Evolutionary conservation across 2,797 vertebrate genomes (phyloP).

Genomic region (Atherinosoma microstoma): DNA sequence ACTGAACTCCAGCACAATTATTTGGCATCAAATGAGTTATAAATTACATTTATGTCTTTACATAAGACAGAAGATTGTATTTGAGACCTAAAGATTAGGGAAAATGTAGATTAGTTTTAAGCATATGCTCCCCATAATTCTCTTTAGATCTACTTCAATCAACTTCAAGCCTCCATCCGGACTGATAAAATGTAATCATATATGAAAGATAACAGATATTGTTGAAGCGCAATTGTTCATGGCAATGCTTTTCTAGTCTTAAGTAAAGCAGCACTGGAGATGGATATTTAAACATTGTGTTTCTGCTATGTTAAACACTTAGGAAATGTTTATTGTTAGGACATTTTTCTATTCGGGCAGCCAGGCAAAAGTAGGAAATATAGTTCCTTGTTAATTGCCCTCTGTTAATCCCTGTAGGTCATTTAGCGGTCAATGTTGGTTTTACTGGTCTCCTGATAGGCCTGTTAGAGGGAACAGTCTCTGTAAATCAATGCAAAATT

Average conservation of each 20-base stretch:
- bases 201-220: neutral
- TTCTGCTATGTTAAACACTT: too few species aligned
- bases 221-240: neutral
- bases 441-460: neutral
- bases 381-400: neutral
- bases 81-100: too few species aligned
- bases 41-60: neutral
- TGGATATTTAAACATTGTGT: too few species aligned
- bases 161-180: neutral
- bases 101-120: too few species aligned
- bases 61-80: neutral
- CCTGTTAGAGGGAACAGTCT: neutral
- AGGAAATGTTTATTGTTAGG: too few species aligned
- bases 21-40: neutral
- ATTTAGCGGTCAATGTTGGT: neutral
- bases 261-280: neutral
- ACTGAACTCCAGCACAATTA: too few species aligned
- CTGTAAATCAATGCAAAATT: neutral
- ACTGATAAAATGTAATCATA: neutral
- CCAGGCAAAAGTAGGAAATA: neutral
- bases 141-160: neutral
- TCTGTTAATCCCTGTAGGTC: too few species aligned
- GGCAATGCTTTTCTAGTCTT: neutral
- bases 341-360: neutral
- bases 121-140: too few species aligned